phyloP scores from a whole-genome alignment of 2,888 invertebrate species.

The Cheilosia impressa region DNA sequence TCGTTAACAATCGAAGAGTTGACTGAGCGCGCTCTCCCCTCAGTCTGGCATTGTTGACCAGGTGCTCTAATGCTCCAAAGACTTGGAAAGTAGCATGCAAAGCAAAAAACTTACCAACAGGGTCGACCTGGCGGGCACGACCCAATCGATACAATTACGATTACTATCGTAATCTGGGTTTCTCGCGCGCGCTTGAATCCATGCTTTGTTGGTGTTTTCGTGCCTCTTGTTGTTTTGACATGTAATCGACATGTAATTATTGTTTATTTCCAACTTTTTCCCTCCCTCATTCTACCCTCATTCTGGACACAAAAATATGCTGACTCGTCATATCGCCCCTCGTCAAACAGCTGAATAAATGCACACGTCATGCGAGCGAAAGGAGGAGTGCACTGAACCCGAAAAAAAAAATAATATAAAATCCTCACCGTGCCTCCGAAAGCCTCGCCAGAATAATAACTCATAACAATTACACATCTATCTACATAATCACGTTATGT shows the following conservation, averaged over 20 bases:
- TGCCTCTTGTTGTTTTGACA: conserved; percentile 40
- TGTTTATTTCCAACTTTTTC: conserved; percentile 47
- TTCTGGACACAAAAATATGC: conserved; percentile 42
- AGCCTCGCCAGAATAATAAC: conserved; percentile 50
- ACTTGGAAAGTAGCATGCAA: conserved; percentile 15
- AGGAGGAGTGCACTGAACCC: conserved; percentile 62
- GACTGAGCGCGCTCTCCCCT: neutral
- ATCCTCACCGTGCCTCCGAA: conserved; percentile 36
- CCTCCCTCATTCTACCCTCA: conserved; percentile 29
- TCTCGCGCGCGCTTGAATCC: conserved; percentile 16
- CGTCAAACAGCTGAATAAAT: conserved; percentile 37
- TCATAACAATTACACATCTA: conserved; percentile 74
- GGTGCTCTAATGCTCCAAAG: conserved; percentile 44
- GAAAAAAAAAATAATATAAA: neutral
- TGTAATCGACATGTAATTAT: conserved; percentile 67
- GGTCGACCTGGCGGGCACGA: conserved; percentile 69
- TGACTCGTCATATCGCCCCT: conserved; percentile 45
- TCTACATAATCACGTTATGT: conserved; percentile 71
- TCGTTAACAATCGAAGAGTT: conserved; percentile 44
- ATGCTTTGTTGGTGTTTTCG: neutral
- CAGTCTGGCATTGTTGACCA: conserved; percentile 41
- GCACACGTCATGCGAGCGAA: conserved; percentile 66
- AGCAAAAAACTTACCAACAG: conserved; percentile 45
- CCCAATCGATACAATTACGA: conserved; percentile 75
- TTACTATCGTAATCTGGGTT: conserved; percentile 71